Evolutionary conservation across 2,113 vertebrate species (phyloP), one percentile per base, ranked within the genome.

Genomic region (Chloropsis cyanopogon): DNA sequence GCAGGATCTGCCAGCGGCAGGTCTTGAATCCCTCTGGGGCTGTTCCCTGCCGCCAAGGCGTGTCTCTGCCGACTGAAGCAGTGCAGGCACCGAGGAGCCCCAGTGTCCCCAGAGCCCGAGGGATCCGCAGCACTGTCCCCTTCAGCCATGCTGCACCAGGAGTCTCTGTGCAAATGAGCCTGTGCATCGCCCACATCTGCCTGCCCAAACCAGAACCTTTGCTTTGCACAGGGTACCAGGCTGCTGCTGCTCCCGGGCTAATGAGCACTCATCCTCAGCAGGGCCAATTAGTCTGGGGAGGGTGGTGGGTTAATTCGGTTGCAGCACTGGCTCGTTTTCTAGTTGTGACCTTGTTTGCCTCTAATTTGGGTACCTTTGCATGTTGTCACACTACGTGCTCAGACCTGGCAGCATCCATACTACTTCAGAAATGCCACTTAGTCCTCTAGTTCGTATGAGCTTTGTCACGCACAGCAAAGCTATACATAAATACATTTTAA

Each of bases 291-390:
- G 49, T 22, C 57, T 15, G 22, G 41, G 65, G 24, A 52, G 66
- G 28, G 44, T 37, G 54, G 46, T 18, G 70, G 53, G 37, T 82
- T 79, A 68, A 56, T 53, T 79, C 29, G 4, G 10, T n/a, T 35
- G 25, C 70, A 82, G 78, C 29, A 7, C n/a, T 65, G 66, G 26
- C 50, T 91, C 56, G 15, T 82, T 91, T 79, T 69, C 84, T 49
- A 22, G 24, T 7, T 60, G 50, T 65, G 86, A 88, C 93, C 82
- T 90, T 72, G 87, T 91, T 90, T 95, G 75, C 82, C 88, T 88
- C 68, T 88, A 42, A 95, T 88, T 93, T 86, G 68, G 37, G 71
- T 66, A 57, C 54, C 68, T 92, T 86, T 78, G 77, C 77, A 19
- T 59, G 75, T 44, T 53, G 82, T 71, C 88, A 54, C 53, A 11